Evolutionary conservation across 1,140 invertebrate species (phyloP).

Genomic region (Tetramorium alpestre): DNA sequence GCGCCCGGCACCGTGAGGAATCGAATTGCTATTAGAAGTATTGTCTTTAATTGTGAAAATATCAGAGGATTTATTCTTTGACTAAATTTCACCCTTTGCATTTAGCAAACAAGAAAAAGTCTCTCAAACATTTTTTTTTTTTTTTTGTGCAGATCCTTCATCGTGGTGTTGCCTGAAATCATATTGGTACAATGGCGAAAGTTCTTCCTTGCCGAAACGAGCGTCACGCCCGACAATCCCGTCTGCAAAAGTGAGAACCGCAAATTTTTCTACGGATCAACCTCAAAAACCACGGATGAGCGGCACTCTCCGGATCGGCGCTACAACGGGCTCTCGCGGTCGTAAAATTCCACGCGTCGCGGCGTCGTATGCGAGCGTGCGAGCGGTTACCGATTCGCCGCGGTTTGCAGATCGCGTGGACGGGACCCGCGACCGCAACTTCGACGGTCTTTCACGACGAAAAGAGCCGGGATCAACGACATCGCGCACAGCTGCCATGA

Average conservation of each 20-base stretch:
- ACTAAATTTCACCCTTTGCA: neutral
- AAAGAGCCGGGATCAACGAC: constrained; percentile 43
- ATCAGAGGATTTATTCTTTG: neutral
- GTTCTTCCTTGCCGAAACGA: constrained; percentile 3
- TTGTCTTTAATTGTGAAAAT: neutral
- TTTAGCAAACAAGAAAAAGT: neutral
- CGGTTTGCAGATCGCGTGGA: constrained; percentile 51
- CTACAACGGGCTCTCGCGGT: constrained; percentile 33
- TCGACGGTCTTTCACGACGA: constrained; percentile 21
- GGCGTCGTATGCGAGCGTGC: constrained; percentile 14
- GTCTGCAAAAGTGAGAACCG: constrained; percentile 49
- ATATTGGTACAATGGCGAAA: neutral
- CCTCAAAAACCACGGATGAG: constrained; percentile 42
- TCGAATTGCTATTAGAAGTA: neutral
- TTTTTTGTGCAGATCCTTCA: neutral
- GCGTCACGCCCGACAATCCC: constrained; percentile 34
- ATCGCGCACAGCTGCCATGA: neutral
- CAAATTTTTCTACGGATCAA: neutral
- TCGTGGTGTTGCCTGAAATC: neutral
- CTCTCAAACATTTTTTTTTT: too few species aligned
- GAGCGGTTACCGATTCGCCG: constrained; percentile 57
- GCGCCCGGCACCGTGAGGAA: neutral
- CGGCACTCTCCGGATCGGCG: constrained; percentile 16
- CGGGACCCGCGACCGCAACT: constrained; percentile 19
- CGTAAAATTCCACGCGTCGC: constrained; percentile 39